Conservation (phyloP, 2,113 vertebrate genomes). For the Pseudorectes ferrugineus region DNA sequence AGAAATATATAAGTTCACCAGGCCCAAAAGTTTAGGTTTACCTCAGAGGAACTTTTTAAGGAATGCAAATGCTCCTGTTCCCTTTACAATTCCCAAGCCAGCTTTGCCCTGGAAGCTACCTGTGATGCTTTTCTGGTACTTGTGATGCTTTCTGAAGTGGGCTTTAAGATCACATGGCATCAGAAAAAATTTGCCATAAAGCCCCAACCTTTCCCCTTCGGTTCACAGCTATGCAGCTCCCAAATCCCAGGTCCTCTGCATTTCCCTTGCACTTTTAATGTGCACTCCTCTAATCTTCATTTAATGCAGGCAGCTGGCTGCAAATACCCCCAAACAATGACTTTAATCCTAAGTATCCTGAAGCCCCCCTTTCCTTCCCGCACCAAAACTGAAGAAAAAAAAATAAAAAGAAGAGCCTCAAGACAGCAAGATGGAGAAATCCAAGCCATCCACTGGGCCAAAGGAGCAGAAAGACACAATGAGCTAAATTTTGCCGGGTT, state of each 20-base stretch:
- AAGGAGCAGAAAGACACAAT: conserved; percentile 58
- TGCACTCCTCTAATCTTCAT: conserved; percentile 77
- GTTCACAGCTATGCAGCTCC: conserved; percentile 72
- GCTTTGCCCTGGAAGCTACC: neutral
- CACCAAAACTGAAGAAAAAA: conserved; percentile 2
- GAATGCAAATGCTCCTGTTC: neutral
- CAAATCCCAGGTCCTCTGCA: conserved; percentile 66
- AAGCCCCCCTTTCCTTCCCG: conserved; percentile 63
- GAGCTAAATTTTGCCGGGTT: conserved; percentile 59
- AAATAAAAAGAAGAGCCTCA: conserved; percentile 45
- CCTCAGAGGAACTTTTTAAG: neutral
- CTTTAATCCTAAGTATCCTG: conserved; percentile 79
- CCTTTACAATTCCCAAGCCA: neutral
- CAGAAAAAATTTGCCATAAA: conserved; percentile 63
- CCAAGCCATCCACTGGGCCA: conserved; percentile 45
- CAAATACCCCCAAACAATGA: conserved; percentile 80
- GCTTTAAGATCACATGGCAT: conserved; percentile 71
- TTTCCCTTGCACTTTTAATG: conserved; percentile 52
- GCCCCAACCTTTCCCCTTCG: conserved; percentile 71
- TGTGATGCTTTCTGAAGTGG: neutral
- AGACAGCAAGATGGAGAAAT: conserved; percentile 54
- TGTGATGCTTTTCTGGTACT: neutral
- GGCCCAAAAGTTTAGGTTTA: neutral
- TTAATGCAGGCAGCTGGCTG: conserved; percentile 84
- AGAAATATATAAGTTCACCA: neutral